Conservation (phyloP, 2,113 vertebrate species). For the Leptosomus discolor region DNA sequence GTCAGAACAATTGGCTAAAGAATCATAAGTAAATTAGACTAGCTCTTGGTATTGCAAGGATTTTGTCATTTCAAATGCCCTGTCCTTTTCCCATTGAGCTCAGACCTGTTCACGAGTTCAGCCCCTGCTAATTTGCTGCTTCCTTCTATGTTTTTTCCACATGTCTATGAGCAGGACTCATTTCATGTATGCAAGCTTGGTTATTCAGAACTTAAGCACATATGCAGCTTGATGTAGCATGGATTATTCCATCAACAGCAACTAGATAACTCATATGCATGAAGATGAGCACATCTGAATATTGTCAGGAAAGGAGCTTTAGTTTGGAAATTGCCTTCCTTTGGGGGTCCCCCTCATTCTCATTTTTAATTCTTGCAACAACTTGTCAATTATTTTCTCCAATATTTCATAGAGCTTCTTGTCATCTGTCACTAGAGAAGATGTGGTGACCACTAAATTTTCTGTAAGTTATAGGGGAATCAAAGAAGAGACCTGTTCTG, state of each 20-base stretch:
- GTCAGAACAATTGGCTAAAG: neutral
- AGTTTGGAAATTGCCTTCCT: neutral
- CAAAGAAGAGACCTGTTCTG: neutral
- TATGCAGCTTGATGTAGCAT: neutral
- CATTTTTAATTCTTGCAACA: neutral
- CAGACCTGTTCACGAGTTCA: neutral
- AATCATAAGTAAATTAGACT: neutral
- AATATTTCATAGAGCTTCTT: neutral
- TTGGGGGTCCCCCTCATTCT: neutral
- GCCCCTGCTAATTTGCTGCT: neutral
- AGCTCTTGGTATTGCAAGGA: neutral
- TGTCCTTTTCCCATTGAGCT: neutral
- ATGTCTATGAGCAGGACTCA: neutral
- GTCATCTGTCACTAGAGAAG: neutral
- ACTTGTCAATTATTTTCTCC: neutral
- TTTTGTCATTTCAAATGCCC: neutral
- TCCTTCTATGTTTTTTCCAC: neutral
- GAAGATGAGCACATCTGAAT: neutral
- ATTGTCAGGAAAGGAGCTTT: neutral
- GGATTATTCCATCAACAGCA: neutral
- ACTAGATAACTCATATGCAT: neutral
- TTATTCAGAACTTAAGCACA: neutral
- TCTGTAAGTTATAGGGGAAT: neutral
- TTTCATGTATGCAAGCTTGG: neutral
- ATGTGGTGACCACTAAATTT: neutral